Evolutionary conservation across 2,888 invertebrate species (phyloP), one percentile per base, ranked within the genome.

Genomic region (Pachycephus smyrnensis): DNA sequence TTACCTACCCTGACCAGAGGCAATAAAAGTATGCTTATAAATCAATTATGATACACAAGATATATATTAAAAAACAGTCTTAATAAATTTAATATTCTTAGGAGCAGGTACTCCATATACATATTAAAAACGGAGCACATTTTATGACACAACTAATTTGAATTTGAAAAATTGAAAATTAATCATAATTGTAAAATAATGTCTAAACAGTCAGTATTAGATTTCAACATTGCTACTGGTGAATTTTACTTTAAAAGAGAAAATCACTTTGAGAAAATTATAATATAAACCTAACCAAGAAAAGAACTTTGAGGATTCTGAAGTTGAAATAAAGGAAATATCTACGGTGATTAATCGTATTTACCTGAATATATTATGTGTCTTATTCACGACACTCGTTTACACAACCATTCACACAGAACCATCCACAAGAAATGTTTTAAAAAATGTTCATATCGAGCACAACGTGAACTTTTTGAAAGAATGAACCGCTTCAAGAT

Each of bases 401-500:
- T 55, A 55, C 15, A 55, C 23, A 55, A 9, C 23, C 55, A 55
- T 23, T 55, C 15, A 55, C 23, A 23, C 55, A 55, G 9, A 55
- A 55, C 23, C 55, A 55, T 55, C 23, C 55, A 23, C 55, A 55
- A 55, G 23, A 55, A 55, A 55, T 23, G 23, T 23, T 55, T 55
- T 55, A 23, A 23, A 23, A 55, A 55, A 55, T 55, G 1, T 55
- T 55, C 55, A 55, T 23, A 55, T 55, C 23, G 2, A 55, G 23
- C 15, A 40, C 40, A 40, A 55, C 23, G 55, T 55, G 23, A 55
- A 55, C 15, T 55, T 55, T 55, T 23, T 55, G 32, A n/a, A 68
- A 75, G 33, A 37, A 68, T 68, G 32, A 75, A n/a, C 37, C n/a
- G 73, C 33, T 74, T 2, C 23, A 55, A 40, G 68, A 77, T 77